Base-by-base conservation (phyloP, 1,140 invertebrate species). In the Ladona fulva region DNA sequence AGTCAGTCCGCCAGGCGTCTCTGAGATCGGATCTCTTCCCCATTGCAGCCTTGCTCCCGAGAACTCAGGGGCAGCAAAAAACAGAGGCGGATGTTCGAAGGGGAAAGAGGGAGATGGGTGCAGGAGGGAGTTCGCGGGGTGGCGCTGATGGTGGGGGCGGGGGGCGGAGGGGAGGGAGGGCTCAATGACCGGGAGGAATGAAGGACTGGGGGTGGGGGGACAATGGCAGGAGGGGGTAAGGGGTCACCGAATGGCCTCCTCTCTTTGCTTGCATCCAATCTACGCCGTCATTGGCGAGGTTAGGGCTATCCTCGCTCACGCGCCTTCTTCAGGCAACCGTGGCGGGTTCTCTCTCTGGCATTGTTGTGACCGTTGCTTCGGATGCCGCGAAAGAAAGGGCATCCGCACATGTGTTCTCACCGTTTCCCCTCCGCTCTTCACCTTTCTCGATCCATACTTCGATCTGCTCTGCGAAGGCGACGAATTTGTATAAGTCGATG, bases 1-100 rank as follows among this genome's bases (percentile, higher is more conserved):
- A 52, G 10, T 19, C 10, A 52, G 52, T 66, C 52, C 52, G 52
- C 52, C 52, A 66, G 52, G 52, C 52, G 52, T 66, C 52, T 66
- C 52, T 66, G 16, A 1, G 52, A 52, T 42, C 74, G 44, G 66
- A 16, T 78, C 74, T 66, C 74, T 76, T 76, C 75, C 52, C 78
- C 75, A 14, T 52, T 42, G n/a, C 75, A 25, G 59, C 14, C 76
- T 74, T 74, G 22, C 37, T 78, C 74, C 76, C 42, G 25, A 25
- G 42, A 5, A 52, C 44, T 52, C 44, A 52, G 16, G 14, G 52
- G 52, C n/a, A 66, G n/a, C 52, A 66, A 66, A 66, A 66, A 66
- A 66, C 52, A 66, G 52, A 66, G 52, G 52, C 52, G 52, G 52
- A 66, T 66, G 52, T 66, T 66, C 16, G 52, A 22, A 66, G 52